phyloP scores from a whole-genome alignment of 2,888 invertebrate species.

The Baronia brevicornis region DNA sequence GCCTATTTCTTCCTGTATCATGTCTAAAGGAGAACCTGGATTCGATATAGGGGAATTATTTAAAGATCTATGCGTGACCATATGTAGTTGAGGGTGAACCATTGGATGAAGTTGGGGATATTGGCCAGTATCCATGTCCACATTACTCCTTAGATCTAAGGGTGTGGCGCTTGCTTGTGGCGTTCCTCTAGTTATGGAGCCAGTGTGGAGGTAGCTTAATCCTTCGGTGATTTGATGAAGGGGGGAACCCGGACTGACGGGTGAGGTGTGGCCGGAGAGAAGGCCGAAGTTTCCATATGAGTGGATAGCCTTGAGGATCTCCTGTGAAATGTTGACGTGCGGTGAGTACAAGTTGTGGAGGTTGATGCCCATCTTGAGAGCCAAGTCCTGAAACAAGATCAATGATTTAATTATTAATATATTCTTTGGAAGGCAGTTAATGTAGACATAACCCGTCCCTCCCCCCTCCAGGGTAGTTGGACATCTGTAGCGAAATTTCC shows the following conservation, averaged over 20 bases:
- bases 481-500: too few relatives aligned
- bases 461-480: too few relatives aligned
- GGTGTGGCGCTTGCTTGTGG: slow-evolving; percentile 77
- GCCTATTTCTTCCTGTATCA: slow-evolving; percentile 82
- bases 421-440: not conserved
- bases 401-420: not conserved
- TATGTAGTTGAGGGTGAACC: slow-evolving; percentile 57
- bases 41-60: slow-evolving; percentile 79
- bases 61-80: slow-evolving; percentile 70
- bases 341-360: slow-evolving; percentile 50
- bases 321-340: slow-evolving; percentile 47
- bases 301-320: slow-evolving; percentile 41
- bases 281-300: slow-evolving; percentile 43
- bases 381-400: slow-evolving; percentile 49
- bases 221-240: slow-evolving; percentile 81
- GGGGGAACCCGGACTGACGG: slow-evolving; percentile 58
- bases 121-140: slow-evolving; percentile 70
- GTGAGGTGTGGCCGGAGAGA: slow-evolving; percentile 40
- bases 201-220: slow-evolving; percentile 84
- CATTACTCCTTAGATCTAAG: slow-evolving; percentile 66
- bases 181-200: slow-evolving; percentile 81
- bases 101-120: slow-evolving; percentile 58
- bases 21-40: slow-evolving; percentile 82
- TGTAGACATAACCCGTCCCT: slow-evolving; percentile 6
- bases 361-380: slow-evolving; percentile 70